A percentile compares a stretch with the other conserved stretches of the same genome.
phyloP scores from a whole-genome alignment of 2,113 vertebrate species.

The Panurus biarmicus region DNA sequence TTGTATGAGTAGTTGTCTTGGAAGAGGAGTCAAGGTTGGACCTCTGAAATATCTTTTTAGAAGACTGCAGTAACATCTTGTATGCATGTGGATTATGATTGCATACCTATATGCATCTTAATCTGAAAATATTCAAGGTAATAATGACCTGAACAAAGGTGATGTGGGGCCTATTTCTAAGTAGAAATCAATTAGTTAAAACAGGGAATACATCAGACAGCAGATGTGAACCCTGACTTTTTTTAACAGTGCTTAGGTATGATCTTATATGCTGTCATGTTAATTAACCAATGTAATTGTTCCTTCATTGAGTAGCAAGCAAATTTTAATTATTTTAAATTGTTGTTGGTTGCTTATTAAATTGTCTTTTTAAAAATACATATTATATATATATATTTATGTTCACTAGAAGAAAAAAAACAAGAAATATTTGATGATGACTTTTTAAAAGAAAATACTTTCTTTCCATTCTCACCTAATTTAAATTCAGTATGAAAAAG shows the following conservation, averaged over 20 bases:
- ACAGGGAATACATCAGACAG: not conserved
- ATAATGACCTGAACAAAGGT: not conserved
- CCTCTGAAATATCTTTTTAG: fast-evolving
- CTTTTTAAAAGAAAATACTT: not conserved
- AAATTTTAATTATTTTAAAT: not conserved
- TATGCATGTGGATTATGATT: not conserved
- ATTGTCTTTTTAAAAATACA: not conserved
- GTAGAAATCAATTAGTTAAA: not conserved
- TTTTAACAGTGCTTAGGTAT: not conserved
- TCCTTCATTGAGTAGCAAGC: not conserved
- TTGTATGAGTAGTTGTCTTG: not conserved
- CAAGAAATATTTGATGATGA: not conserved
- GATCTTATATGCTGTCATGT: not conserved
- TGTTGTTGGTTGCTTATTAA: not conserved
- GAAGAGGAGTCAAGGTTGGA: not conserved
- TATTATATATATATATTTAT: not conserved
- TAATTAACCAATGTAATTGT: not conserved
- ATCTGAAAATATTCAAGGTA: not conserved
- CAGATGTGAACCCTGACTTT: not conserved
- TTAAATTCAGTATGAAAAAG: not conserved
- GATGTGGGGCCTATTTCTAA: not conserved
- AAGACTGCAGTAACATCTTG: not conserved
- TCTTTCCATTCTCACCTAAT: not conserved
- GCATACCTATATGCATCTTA: not conserved
- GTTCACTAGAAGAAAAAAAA: not conserved